Base-by-base conservation (phyloP, 2,888 invertebrate species). In the Nemotelus pantherinus region DNA sequence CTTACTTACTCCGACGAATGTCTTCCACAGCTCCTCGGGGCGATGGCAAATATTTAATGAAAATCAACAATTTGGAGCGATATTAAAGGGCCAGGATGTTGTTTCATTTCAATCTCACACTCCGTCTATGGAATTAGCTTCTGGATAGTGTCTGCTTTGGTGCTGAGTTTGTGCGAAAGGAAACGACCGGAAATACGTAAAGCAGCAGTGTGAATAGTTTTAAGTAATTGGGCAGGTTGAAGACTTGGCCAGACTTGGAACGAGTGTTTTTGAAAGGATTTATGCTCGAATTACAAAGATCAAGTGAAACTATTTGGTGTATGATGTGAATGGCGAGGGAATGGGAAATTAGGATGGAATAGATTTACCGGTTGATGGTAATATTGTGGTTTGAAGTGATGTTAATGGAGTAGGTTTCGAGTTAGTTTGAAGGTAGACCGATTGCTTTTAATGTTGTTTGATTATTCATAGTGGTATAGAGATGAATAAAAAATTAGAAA, bases 1-100 rank as follows among this genome's bases (percentile, higher is more conserved):
- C 25, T 25, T 39, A 25, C 39, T 53, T 47, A n/a, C n/a, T 5
- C 67, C 4, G 53, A 5, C 50, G 45, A 50, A 53, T 53, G 41
- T 43, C 2, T 50, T 3, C 48, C n/a, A 43, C 25, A 25, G 43
- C 41, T 41, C 55, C 55, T 63, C 3, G 9, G 5, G 44, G 72
- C 65, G 77, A 80, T 65, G 77, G 74, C 80, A 80, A 80, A 78
- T 80, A 80, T 80, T 80, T 80, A 80, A 80, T 80, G 80, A 80
- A 80, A 80, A 80, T 80, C 80, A 80, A 80, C 80, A 80, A 72
- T 77, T 78, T 77, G 77, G 80, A 65, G 72, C 58, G 75, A 80
- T 78, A 77, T 80, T 78, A 78, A 80, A 76, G 76, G 47, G 72
- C 65, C 77, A 76, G 77, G 77, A 60, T 74, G 77, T 76, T 71